Conservation (phyloP, 2,113 vertebrate species). For the Dipodomys spectabilis region DNA sequence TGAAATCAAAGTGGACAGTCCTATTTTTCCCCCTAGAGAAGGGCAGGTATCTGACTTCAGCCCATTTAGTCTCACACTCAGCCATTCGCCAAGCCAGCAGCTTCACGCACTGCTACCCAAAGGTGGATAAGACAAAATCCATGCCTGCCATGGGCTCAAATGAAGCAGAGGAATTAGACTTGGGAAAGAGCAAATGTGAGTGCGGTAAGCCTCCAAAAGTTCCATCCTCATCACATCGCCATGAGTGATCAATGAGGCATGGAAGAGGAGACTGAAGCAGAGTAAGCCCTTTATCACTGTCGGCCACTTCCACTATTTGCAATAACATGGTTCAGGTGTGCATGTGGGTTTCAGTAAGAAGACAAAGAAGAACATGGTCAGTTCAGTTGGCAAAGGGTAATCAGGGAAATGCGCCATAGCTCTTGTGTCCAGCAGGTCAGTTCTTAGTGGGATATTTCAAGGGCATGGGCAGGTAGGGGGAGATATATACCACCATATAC, state of each 20-base stretch:
- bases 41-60: background rate
- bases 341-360: background rate
- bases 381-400: background rate
- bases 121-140: background rate
- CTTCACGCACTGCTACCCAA: background rate
- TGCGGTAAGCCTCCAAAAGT: background rate
- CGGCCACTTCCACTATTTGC: background rate
- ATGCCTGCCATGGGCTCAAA: background rate
- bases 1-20: constrained; percentile 10
- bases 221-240: background rate
- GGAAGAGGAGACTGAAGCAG: rapidly evolving
- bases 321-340: background rate
- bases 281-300: too few relatives aligned
- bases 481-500: rapidly evolving
- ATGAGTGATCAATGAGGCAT: background rate
- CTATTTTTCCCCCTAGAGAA: constrained; percentile 14
- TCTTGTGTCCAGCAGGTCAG: background rate
- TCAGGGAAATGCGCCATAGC: background rate
- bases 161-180: background rate
- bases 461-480: background rate
- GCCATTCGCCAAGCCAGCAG: background rate
- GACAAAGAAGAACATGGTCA: background rate
- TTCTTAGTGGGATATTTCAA: background rate
- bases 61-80: background rate
- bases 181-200: background rate